A percentile compares a stretch with the other conserved stretches of the same genome.
phyloP scores from a whole-genome alignment of 2,888 invertebrate species.

The Labia minor region DNA sequence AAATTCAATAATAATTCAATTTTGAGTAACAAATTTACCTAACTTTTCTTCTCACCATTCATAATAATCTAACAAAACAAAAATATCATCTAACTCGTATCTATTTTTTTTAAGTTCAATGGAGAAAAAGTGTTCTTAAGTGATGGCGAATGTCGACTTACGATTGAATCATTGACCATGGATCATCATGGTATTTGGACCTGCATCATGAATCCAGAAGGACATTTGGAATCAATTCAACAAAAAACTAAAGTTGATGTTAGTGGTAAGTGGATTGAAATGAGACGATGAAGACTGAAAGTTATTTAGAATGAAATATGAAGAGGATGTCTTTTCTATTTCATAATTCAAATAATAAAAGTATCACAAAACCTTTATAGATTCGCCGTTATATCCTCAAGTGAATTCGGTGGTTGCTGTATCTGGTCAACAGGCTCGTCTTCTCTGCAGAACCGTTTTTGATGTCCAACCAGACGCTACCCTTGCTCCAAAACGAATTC shows the following conservation, averaged over 20 bases:
- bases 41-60: too few relatives aligned
- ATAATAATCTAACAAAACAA: too few relatives aligned
- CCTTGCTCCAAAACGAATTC: neutral
- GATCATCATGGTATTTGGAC: slow-evolving; percentile 7
- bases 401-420: neutral
- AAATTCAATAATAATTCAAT: neutral
- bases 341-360: too few relatives aligned
- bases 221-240: neutral
- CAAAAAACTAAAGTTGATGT: neutral
- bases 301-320: too few relatives aligned
- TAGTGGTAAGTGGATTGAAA: neutral
- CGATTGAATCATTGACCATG: neutral
- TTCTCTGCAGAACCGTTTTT: neutral
- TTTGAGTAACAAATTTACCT: too few relatives aligned
- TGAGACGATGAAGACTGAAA: too few relatives aligned
- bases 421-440: neutral
- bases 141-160: neutral
- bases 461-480: neutral
- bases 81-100: neutral
- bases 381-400: neutral
- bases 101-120: neutral
- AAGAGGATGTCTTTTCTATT: too few relatives aligned
- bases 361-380: too few relatives aligned
- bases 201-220: neutral
- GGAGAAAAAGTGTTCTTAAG: neutral